Percentiles rank a stretch among this genome's conserved stretches.
These are phyloP conservation scores for Carterocephalus palaemon DNA, from an alignment of 2,888 invertebrate genomes.

Conservation along the genomic window DNA sequence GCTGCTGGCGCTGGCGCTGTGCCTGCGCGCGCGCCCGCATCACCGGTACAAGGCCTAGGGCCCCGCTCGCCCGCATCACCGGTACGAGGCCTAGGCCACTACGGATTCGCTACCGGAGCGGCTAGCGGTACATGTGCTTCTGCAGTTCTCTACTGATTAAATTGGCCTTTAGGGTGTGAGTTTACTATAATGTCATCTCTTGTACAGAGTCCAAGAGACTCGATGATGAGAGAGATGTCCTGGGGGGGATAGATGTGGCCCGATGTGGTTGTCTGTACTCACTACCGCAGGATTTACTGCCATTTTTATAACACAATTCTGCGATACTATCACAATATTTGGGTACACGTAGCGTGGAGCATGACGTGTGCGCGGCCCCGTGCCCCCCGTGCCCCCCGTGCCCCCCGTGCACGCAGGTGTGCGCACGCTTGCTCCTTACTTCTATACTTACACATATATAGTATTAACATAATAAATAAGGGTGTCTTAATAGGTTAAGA, in stretches of 20 bases:
- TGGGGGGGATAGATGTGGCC: too few species aligned
- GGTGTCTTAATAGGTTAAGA: conserved; percentile 14
- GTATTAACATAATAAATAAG: conserved; percentile 3
- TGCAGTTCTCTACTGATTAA: too few species aligned
- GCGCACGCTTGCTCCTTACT: conserved; percentile 83
- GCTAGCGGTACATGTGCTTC: conserved; percentile 18
- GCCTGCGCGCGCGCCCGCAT: conserved; percentile 51
- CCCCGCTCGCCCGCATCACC: not conserved
- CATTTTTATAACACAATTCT: too few species aligned
- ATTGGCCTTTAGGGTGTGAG: too few species aligned
- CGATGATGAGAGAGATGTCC: too few species aligned
- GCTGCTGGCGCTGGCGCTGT: conserved; percentile 61
- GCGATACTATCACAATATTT: too few species aligned
- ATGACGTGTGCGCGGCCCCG: conserved; percentile 93
- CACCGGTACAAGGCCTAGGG: conserved; percentile 55
- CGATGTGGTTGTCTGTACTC: too few species aligned
- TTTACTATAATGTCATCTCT: too few species aligned
- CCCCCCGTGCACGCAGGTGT: conserved; percentile 89
- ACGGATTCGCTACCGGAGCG: not conserved
- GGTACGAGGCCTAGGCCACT: conserved; percentile 53
- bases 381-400: conserved; percentile 91
- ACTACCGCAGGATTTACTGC: too few species aligned
- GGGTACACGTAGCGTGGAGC: too few species aligned
- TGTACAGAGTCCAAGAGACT: too few species aligned
- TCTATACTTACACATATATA: not conserved